Evolutionary conservation across 2,797 vertebrate species (phyloP).

Genomic region (Karalla daura): DNA sequence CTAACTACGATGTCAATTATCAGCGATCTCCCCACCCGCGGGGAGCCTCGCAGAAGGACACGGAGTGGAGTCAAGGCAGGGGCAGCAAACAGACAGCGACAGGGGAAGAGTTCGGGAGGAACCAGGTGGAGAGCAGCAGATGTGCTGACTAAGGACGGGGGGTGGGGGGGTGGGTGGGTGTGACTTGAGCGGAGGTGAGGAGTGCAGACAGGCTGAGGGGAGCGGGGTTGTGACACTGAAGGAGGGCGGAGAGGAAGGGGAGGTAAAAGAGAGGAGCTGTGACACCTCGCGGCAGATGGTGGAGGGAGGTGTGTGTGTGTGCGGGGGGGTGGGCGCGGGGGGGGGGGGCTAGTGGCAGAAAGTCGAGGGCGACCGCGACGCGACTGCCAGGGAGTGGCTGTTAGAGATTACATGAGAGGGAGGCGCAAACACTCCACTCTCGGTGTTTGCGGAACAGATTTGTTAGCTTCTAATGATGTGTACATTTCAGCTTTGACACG

Average conservation of each 20-base stretch:
- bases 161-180: too few relatives aligned
- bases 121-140: conserved; percentile 45
- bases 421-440: background rate
- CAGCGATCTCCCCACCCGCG: background rate
- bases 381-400: background rate
- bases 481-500: background rate
- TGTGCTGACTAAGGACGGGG: conserved; percentile 55
- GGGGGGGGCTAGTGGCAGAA: too few relatives aligned
- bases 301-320: conserved; percentile 5
- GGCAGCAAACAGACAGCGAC: background rate
- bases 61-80: background rate
- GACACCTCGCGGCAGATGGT: conserved; percentile 65
- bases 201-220: conserved; percentile 35
- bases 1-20: conserved; percentile 17
- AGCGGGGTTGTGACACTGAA: conserved; percentile 29
- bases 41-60: background rate
- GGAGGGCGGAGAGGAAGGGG: conserved; percentile 15
- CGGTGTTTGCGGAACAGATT: background rate
- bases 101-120: conserved; percentile 18
- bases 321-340: background rate
- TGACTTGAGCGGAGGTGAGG: conserved; percentile 29
- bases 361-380: background rate
- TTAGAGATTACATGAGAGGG: background rate
- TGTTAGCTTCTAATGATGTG: background rate
- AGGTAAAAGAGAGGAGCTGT: conserved; percentile 35